Conservation (phyloP, 2,113 vertebrate genomes). For the Eulemur rufifrons region DNA sequence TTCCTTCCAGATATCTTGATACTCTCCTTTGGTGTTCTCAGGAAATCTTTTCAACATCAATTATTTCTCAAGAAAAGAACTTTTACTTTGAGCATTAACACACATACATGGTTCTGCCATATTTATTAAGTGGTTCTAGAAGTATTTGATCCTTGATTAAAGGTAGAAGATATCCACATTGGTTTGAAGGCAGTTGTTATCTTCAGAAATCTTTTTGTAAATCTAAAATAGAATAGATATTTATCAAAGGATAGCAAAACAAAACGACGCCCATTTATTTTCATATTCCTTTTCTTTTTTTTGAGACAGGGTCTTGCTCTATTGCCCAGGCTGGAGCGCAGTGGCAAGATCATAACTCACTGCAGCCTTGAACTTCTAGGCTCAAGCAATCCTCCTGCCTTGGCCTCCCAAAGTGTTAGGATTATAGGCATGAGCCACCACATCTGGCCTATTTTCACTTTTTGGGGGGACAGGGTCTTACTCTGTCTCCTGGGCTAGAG, state of each 20-base stretch:
- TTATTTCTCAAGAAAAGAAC: slow-evolving; percentile 43
- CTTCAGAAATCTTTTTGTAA: slow-evolving; percentile 92
- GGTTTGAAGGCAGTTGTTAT: neutral
- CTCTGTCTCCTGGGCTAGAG: too few relatives aligned
- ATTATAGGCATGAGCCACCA: too few relatives aligned
- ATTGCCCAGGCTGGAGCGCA: too few relatives aligned
- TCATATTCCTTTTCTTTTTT: neutral
- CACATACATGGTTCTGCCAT: neutral
- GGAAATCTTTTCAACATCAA: slow-evolving; percentile 45
- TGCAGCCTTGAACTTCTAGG: too few relatives aligned
- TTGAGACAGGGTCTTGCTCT: too few relatives aligned
- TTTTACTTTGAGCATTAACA: slow-evolving; percentile 50
- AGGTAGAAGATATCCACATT: slow-evolving; percentile 16
- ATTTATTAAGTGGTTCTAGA: slow-evolving; percentile 50
- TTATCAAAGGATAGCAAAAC: slow-evolving; percentile 26
- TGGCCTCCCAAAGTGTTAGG: too few relatives aligned
- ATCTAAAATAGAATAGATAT: slow-evolving; percentile 85
- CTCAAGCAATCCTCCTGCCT: too few relatives aligned
- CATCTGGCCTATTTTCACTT: too few relatives aligned
- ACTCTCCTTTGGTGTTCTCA: slow-evolving; percentile 1
- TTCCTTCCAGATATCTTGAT: neutral
- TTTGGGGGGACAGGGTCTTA: too few relatives aligned
- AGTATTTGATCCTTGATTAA: slow-evolving; percentile 17
- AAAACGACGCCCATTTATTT: slow-evolving; percentile 54
- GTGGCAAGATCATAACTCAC: too few relatives aligned